A percentile compares a stretch with the other conserved stretches of the same genome.
phyloP scores from a whole-genome alignment of 2,888 invertebrate species.

The Lamellibrachia columna region DNA sequence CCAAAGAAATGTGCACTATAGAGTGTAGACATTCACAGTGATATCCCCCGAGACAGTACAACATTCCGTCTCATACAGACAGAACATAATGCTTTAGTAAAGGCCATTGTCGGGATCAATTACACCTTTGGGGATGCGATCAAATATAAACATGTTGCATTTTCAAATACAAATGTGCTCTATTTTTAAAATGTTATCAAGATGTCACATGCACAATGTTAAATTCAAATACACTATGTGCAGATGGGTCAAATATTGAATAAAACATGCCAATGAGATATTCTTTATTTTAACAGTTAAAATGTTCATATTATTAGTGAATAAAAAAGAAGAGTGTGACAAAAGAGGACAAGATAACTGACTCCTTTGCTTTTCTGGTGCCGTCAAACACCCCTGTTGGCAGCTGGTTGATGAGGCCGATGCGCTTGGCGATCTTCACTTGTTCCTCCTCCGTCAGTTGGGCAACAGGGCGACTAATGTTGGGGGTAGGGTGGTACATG shows the following conservation, averaged over 20 bases:
- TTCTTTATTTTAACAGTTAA: too few relatives aligned
- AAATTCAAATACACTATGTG: too few relatives aligned
- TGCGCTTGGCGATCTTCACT: slow-evolving; percentile 85
- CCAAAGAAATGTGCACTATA: too few relatives aligned
- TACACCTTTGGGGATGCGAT: background rate
- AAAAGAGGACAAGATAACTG: slow-evolving; percentile 48
- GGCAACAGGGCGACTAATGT: slow-evolving; percentile 61
- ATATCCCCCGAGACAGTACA: background rate
- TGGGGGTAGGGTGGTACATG: slow-evolving; percentile 63
- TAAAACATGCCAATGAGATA: too few relatives aligned
- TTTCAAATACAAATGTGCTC: too few relatives aligned
- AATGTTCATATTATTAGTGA: background rate
- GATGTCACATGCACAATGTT: too few relatives aligned
- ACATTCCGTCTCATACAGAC: background rate
- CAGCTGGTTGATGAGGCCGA: slow-evolving; percentile 87
- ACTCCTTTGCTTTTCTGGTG: slow-evolving; percentile 78
- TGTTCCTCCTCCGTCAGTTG: slow-evolving; percentile 83
- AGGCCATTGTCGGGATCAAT: background rate
- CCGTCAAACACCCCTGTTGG: slow-evolving; percentile 87
- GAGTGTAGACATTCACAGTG: background rate
- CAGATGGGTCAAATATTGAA: too few relatives aligned
- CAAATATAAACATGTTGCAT: too few relatives aligned
- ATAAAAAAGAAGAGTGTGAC: background rate
- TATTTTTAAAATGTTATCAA: too few relatives aligned
- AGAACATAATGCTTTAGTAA: too few relatives aligned